Conservation (phyloP, 2,113 vertebrate genomes). For the Alaudala cheleensis region DNA sequence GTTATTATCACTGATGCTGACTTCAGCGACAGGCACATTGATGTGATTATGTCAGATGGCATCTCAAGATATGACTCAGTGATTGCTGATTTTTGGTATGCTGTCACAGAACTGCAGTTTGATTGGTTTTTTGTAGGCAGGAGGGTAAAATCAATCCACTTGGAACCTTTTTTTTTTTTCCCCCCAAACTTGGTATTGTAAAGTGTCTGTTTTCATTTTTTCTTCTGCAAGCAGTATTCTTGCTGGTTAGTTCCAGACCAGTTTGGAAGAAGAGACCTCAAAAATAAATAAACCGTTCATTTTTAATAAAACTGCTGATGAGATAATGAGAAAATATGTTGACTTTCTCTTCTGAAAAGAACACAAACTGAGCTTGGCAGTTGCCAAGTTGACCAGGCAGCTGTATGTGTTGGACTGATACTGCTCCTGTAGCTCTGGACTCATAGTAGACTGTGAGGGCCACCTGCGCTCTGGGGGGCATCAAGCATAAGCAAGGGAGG, state of each 20-base stretch:
- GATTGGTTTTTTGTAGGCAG: background rate
- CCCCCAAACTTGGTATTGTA: background rate
- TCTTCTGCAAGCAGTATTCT: background rate
- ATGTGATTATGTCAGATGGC: background rate
- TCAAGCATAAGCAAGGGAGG: background rate
- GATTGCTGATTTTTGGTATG: background rate
- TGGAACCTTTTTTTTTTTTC: fast-evolving
- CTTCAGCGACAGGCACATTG: background rate
- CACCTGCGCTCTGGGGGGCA: fast-evolving
- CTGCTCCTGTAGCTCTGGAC: background rate
- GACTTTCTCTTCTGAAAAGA: background rate
- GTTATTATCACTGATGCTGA: background rate
- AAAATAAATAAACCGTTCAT: background rate
- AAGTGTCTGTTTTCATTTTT: background rate
- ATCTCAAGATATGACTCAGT: background rate
- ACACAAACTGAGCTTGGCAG: background rate
- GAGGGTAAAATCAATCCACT: background rate
- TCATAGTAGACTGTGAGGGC: background rate
- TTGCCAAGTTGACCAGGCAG: background rate
- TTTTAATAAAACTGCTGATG: background rate
- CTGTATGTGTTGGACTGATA: background rate
- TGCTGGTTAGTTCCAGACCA: background rate
- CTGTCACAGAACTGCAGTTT: background rate
- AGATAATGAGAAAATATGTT: background rate
- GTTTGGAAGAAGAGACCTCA: background rate